Base-by-base conservation (phyloP, 2,113 vertebrate genomes). In the Larimichthys polyactis region DNA sequence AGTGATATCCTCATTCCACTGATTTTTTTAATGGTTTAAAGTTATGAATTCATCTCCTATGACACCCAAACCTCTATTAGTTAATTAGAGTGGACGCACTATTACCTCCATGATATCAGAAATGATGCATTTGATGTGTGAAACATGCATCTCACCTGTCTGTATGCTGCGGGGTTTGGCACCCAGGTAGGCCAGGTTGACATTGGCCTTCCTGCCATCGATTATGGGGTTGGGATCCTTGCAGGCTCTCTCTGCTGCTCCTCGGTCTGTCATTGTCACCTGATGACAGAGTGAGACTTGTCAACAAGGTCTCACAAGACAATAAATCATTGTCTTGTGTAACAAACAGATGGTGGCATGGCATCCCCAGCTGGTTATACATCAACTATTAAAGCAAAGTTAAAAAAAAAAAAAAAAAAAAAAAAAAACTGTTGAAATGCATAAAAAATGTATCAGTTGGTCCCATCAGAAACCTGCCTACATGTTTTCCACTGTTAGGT, bases 191-290 rank as follows among this genome's bases (percentile, higher is more conserved):
- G 98, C 98, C 90, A 99, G 93, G 95, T 99, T 99, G 82, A 99
- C 98, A 0, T 99, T 99, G 36, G 98, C 98, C 91, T 99, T 99
- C 75, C 98, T 96, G 81, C 98, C 98, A 15, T 99, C 98, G 0
- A 99, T 99, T 90, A 99, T 99, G 84, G 98, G 98, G 83, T 99
- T 99, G 1, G 98, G 98, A 89, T 99, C 98, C 93, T 99, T 99
- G 90, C 98, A 99, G 0, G 98, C 98, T 70, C 97, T 92, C 64
- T 99, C 98, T 0, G 98, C 98, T 0, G 98, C 96, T 0, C 95
- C 96, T 76, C 97, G 91, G 92, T 99, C 98, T 0, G 96, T 96
- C 98, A 99, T 99, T 0, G 98, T 99, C 90, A 99, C 98, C 98
- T 99, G 90, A 17, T 3, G 67, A 89, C 4, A 63, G 20, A 89